These are phyloP conservation scores for Teleopsis dalmanni DNA, from an alignment of 1,140 invertebrate species.

Conservation along the genomic window DNA sequence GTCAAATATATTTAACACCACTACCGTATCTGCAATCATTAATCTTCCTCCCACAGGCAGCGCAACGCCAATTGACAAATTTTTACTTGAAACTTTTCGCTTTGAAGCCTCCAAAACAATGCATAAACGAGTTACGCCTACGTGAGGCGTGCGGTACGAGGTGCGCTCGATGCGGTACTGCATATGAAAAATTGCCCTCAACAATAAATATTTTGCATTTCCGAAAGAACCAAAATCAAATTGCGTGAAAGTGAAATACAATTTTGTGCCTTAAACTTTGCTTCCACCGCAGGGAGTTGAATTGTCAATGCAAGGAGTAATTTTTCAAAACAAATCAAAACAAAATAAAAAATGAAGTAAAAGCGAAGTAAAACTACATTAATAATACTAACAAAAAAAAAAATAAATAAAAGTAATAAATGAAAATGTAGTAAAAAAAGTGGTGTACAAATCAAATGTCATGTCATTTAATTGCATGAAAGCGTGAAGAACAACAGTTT, in stretches of 20 bases:
- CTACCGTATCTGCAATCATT: too few species aligned
- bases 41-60: too few species aligned
- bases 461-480: slow-evolving; percentile 8
- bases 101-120: too few species aligned
- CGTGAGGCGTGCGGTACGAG: too few species aligned
- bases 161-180: too few species aligned
- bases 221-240: slow-evolving; percentile 5
- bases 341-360: neutral
- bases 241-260: slow-evolving; percentile 7
- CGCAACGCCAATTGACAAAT: too few species aligned
- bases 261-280: neutral
- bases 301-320: neutral
- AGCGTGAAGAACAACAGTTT: too few species aligned
- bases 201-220: slow-evolving; percentile 5
- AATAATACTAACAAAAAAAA: neutral
- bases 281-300: neutral
- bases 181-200: too few species aligned
- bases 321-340: slow-evolving; percentile 2
- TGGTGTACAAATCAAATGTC: slow-evolving; percentile 9
- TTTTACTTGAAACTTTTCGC: too few species aligned
- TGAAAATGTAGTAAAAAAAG: neutral
- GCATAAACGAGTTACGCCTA: too few species aligned
- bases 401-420: neutral
- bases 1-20: too few species aligned
- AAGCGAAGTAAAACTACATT: neutral